Evolutionary conservation across 2,888 invertebrate species (phyloP).

Genomic region (Agrilus cyanescens): DNA sequence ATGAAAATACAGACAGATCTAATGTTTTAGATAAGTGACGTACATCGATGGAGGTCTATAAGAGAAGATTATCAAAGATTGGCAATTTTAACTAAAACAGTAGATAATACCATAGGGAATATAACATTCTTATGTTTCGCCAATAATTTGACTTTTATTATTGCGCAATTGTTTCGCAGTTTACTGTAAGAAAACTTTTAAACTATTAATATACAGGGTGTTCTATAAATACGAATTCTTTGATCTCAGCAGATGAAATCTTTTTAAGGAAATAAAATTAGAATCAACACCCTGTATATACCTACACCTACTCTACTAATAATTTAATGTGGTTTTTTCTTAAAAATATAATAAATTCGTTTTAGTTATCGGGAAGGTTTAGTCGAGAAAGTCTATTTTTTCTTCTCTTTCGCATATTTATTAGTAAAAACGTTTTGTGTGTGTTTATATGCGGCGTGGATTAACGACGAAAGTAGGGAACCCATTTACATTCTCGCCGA

Average conservation of each 20-base stretch:
- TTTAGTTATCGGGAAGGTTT: slow-evolving; percentile 17
- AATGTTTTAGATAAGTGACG: slow-evolving; percentile 40
- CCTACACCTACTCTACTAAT: no score
- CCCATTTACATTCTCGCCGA: slow-evolving; percentile 30
- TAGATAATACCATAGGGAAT: slow-evolving; percentile 48
- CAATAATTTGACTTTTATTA: slow-evolving; percentile 62
- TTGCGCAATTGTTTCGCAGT: slow-evolving; percentile 57
- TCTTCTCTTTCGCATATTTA: slow-evolving; percentile 53
- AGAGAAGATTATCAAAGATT: slow-evolving; percentile 54
- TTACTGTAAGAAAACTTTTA: slow-evolving; percentile 49
- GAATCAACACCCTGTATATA: no score
- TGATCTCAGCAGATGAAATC: no score
- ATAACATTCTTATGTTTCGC: slow-evolving; percentile 54
- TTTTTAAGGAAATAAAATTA: neutral
- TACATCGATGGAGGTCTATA: slow-evolving; percentile 52
- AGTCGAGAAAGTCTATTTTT: slow-evolving; percentile 48
- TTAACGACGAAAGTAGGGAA: slow-evolving; percentile 31
- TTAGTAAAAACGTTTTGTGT: slow-evolving; percentile 45
- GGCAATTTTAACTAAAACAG: slow-evolving; percentile 44
- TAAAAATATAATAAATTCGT: no score
- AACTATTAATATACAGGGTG: slow-evolving; percentile 1
- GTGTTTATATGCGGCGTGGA: slow-evolving; percentile 27
- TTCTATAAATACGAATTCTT: no score
- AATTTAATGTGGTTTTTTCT: no score
- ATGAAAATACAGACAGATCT: no score